These are phyloP conservation scores for Metacarcinus magister DNA, from an alignment of 2,888 invertebrate genomes.

Conservation along the genomic window DNA sequence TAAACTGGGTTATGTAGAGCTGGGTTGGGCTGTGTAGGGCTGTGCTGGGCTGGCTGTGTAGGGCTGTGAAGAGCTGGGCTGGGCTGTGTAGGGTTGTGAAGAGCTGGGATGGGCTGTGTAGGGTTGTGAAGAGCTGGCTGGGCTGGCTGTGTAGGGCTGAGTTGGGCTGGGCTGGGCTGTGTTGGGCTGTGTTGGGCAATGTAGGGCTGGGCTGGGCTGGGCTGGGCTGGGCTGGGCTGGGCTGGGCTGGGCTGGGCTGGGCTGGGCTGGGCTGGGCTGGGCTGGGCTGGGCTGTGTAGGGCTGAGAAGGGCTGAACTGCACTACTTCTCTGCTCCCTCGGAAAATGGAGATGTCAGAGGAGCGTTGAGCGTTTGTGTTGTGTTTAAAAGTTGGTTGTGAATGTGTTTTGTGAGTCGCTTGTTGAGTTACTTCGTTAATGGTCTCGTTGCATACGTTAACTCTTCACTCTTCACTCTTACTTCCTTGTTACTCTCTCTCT, in stretches of 20 bases:
- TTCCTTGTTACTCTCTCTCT: background rate
- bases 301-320: background rate
- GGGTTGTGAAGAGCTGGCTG: too few relatives aligned
- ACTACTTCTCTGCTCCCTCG: background rate
- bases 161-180: too few relatives aligned
- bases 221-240: too few relatives aligned
- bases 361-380: constrained; percentile 21
- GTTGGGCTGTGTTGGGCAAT: too few relatives aligned
- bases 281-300: background rate
- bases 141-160: too few relatives aligned
- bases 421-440: background rate
- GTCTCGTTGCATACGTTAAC: background rate
- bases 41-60: too few relatives aligned
- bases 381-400: background rate
- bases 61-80: too few relatives aligned
- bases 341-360: background rate
- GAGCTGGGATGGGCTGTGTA: too few relatives aligned
- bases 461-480: background rate
- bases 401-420: background rate
- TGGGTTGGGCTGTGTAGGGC: too few relatives aligned
- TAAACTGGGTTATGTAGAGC: background rate
- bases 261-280: background rate
- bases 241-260: too few relatives aligned
- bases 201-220: too few relatives aligned
- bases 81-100: too few relatives aligned